Evolutionary conservation across 2,113 vertebrate genomes (phyloP).

Genomic region (Lasiurus borealis): DNA sequence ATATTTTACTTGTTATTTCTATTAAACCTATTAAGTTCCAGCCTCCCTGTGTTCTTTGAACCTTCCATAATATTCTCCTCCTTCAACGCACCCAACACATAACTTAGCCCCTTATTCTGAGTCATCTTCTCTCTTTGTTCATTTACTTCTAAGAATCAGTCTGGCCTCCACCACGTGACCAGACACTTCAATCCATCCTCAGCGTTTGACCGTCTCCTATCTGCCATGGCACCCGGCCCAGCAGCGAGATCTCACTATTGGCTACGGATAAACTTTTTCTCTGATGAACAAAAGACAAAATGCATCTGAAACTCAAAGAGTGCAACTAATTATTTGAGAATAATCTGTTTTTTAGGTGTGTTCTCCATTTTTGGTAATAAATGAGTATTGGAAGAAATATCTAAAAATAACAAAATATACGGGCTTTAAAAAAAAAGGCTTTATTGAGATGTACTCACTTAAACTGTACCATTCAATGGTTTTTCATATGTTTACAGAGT

Average conservation of each 20-base stretch:
- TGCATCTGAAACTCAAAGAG: neutral
- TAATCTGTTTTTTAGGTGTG: too few species aligned
- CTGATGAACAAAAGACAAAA: neutral
- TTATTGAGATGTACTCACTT: neutral
- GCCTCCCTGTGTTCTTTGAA: neutral
- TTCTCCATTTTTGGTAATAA: neutral
- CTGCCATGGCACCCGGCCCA: fast-evolving
- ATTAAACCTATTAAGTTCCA: neutral
- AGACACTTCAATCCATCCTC: neutral
- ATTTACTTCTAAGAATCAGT: neutral
- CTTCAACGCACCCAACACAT: neutral
- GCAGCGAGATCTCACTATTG: fast-evolving
- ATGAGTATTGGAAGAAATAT: neutral
- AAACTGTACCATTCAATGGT: neutral
- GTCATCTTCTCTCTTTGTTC: neutral
- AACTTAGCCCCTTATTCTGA: too few species aligned
- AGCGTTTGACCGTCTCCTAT: fast-evolving
- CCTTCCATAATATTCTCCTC: neutral
- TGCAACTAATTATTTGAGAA: neutral
- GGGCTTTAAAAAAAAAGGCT: neutral
- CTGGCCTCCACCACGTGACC: neutral
- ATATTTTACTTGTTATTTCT: neutral
- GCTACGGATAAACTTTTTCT: neutral
- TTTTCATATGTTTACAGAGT: too few species aligned
- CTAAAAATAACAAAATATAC: neutral